Conservation (phyloP, 2,888 invertebrate genomes). For the Lochmaea crataegi region DNA sequence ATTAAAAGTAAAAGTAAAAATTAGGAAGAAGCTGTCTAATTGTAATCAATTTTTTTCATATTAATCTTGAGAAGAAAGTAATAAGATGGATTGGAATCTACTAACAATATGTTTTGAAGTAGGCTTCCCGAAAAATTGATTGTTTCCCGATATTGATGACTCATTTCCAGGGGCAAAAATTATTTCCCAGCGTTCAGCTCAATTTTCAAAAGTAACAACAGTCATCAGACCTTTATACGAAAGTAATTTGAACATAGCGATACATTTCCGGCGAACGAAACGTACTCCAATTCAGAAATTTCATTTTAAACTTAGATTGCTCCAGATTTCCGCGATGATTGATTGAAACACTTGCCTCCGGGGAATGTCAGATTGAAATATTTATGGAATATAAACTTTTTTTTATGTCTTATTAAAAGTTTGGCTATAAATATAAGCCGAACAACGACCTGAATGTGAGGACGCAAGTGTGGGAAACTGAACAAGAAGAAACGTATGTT, state of each 20-base stretch:
- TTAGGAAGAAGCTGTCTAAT: no score
- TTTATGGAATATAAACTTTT: conserved; percentile 47
- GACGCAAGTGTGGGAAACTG: conserved; percentile 2
- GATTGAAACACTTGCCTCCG: conserved; percentile 42
- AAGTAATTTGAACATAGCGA: conserved; percentile 36
- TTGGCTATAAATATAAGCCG: conserved; percentile 42
- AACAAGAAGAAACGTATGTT: conserved; percentile 9
- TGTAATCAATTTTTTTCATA: no score
- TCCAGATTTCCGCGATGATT: conserved; percentile 47
- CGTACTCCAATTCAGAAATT: conserved; percentile 41
- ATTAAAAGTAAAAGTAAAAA: no score
- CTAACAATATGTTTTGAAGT: neutral
- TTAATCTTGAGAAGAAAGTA: no score
- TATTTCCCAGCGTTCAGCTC: conserved; percentile 26
- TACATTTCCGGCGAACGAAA: conserved; percentile 38
- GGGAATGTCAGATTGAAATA: conserved; percentile 43
- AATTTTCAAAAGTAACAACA: conserved; percentile 21
- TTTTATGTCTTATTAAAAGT: conserved; percentile 48
- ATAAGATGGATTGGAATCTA: no score
- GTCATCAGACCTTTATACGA: conserved; percentile 31
- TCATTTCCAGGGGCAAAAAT: conserved; percentile 25
- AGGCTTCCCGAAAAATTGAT: neutral
- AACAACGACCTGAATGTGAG: conserved; percentile 21
- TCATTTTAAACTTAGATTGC: conserved; percentile 49
- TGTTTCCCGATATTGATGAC: conserved; percentile 25